Conservation (phyloP, 2,113 vertebrate species). For the Saccopteryx leptura region DNA sequence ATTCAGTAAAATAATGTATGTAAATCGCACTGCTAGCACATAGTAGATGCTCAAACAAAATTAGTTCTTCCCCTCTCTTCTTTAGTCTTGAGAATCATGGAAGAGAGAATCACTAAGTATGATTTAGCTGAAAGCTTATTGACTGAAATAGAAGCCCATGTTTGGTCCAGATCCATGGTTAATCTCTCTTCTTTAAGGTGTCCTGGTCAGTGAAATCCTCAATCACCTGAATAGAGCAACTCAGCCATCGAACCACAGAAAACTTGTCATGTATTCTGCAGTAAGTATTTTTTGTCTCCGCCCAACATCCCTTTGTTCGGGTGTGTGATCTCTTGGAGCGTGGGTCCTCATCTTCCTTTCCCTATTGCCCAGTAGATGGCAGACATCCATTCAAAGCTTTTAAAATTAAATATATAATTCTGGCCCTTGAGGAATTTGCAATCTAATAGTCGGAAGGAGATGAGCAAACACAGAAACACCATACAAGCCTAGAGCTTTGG, state of each 20-base stretch:
- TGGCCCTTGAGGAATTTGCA: not conserved
- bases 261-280: constrained; percentile 93
- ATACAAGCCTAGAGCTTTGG: not conserved
- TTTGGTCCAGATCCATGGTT: constrained; percentile 41
- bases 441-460: not conserved
- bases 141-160: not conserved
- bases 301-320: not conserved
- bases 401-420: not conserved
- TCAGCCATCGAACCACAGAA: constrained; percentile 86
- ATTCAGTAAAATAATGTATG: not conserved
- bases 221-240: constrained; percentile 89
- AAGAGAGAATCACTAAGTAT: not conserved
- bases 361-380: not conserved
- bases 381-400: not conserved
- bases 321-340: not conserved
- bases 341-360: not conserved
- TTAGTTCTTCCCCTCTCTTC: not conserved
- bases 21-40: not conserved
- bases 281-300: constrained; percentile 88
- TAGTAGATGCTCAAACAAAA: not conserved
- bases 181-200: constrained; percentile 88
- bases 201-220: constrained; percentile 92
- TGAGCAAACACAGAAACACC: not conserved
- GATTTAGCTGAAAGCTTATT: not conserved
- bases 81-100: not conserved